Percentiles rank a stretch among this genome's conserved stretches.
Conservation (phyloP, 2,797 vertebrate genomes). For the Monodelphis domestica region DNA sequence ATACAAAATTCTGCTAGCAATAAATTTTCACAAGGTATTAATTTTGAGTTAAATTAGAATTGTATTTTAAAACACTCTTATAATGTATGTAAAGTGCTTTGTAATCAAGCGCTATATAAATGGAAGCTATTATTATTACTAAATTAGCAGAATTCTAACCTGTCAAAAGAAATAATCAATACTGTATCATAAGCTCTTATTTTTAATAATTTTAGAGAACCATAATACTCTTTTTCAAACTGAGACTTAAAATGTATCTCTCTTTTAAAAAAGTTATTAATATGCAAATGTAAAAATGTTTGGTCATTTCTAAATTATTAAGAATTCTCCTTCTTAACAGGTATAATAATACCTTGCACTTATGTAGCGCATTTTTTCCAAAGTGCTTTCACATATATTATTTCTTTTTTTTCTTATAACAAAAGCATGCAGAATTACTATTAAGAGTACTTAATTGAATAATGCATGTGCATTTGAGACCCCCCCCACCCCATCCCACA, state of each 20-base stretch:
- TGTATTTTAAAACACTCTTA: slow-evolving; percentile 75
- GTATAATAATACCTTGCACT: slow-evolving; percentile 39
- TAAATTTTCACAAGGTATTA: slow-evolving; percentile 54
- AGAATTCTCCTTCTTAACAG: slow-evolving; percentile 56
- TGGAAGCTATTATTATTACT: slow-evolving; percentile 67
- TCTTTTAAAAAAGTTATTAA: slow-evolving; percentile 52
- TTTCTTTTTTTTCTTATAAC: slow-evolving; percentile 48
- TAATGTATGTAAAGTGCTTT: neutral
- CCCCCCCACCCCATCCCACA: neutral
- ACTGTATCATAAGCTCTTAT: slow-evolving; percentile 73
- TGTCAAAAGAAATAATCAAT: slow-evolving; percentile 69
- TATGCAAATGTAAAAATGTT: slow-evolving; percentile 46
- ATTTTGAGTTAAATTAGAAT: slow-evolving; percentile 73
- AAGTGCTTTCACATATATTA: neutral
- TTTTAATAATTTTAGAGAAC: slow-evolving; percentile 73
- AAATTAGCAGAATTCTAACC: slow-evolving; percentile 66
- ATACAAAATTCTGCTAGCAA: slow-evolving; percentile 78
- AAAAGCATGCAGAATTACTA: slow-evolving; percentile 35
- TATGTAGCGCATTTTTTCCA: slow-evolving; percentile 29
- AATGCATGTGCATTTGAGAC: slow-evolving; percentile 15
- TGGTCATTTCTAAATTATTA: slow-evolving; percentile 58
- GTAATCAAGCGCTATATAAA: neutral
- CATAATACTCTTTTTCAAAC: slow-evolving; percentile 67
- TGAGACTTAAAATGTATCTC: slow-evolving; percentile 64
- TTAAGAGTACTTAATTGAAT: slow-evolving; percentile 51